A percentile compares a stretch with the other conserved stretches of the same genome.
Conservation (phyloP, 2,888 invertebrate genomes). For the Flexamia atlantica region DNA sequence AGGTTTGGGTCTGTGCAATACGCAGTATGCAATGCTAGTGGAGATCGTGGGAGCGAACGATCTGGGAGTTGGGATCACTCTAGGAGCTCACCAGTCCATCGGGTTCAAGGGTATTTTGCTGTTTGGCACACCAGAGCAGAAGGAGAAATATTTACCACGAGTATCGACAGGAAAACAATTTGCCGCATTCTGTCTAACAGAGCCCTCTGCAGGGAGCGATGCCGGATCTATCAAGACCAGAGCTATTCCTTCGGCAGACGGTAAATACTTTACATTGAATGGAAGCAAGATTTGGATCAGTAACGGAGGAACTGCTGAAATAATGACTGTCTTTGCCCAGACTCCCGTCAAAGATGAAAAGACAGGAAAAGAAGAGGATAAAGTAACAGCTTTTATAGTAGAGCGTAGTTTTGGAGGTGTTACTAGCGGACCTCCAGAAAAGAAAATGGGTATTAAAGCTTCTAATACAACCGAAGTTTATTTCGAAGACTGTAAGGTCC, state of each 20-base stretch:
- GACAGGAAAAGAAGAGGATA: constrained; percentile 81
- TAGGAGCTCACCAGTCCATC: constrained; percentile 98
- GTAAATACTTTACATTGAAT: constrained; percentile 94
- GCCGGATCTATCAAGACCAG: constrained; percentile 92
- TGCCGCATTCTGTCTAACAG: constrained; percentile 97
- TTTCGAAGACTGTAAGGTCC: constrained; percentile 96
- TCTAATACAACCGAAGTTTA: constrained; percentile 97
- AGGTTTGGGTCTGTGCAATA: constrained; percentile 93
- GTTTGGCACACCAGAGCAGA: constrained; percentile 93
- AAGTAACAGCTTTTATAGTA: constrained; percentile 97
- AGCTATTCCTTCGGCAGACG: constrained; percentile 91
- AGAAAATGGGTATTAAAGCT: constrained; percentile 99
- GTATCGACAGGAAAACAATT: constrained; percentile 88
- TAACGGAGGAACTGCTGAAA: constrained; percentile 96
- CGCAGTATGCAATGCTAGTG: constrained; percentile 95
- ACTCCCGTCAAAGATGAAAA: constrained; percentile 85
- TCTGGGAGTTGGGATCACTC: constrained; percentile 94
- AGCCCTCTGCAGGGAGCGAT: constrained; percentile 95
- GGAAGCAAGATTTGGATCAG: constrained; percentile 99
- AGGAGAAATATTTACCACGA: constrained; percentile 93
- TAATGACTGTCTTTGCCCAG: constrained; percentile 99
- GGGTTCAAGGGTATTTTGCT: constrained; percentile 96
- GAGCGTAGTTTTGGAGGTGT: constrained; percentile 97
- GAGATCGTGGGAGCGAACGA: constrained; percentile 96
- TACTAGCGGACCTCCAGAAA: constrained; percentile 94